These are phyloP conservation scores for Drosophila sturtevanti DNA, from an alignment of 1,140 invertebrate genomes.

Conservation along the genomic window DNA sequence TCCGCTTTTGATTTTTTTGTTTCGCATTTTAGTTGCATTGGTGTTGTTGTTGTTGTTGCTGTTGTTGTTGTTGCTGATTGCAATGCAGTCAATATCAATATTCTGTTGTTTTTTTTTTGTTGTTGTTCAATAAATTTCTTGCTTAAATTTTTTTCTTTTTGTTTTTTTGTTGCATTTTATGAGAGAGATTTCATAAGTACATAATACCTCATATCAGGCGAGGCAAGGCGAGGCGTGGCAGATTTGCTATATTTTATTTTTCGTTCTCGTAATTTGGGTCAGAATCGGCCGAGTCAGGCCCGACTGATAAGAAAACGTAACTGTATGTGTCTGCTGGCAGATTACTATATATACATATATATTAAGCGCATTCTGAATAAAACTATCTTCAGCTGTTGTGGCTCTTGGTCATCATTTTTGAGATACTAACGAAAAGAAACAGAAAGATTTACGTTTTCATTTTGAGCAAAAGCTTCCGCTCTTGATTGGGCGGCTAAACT, in stretches of 20 bases:
- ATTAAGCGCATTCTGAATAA: conserved; percentile 42
- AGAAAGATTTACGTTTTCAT: neutral
- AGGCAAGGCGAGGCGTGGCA: conserved; percentile 31
- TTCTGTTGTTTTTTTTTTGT: conserved; percentile 26
- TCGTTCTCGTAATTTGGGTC: conserved; percentile 69
- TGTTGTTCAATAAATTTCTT: conserved; percentile 78
- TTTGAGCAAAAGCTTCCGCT: conserved; percentile 20
- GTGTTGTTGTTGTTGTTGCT: conserved; percentile 34
- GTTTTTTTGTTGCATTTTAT: conserved; percentile 23
- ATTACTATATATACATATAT: neutral
- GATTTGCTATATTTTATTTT: conserved; percentile 22
- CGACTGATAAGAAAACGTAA: conserved; percentile 57
- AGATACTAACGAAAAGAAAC: neutral
- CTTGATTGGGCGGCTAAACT: conserved; percentile 18
- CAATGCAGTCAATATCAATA: conserved; percentile 42
- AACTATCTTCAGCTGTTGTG: conserved; percentile 29
- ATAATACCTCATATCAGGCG: conserved; percentile 74
- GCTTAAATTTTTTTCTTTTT: conserved; percentile 67
- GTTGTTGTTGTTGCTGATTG: conserved; percentile 39
- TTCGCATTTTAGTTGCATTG: conserved; percentile 30
- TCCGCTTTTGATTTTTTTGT: conserved; percentile 71
- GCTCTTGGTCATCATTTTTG: conserved; percentile 2
- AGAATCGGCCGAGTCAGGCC: conserved; percentile 64
- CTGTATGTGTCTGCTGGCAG: neutral
- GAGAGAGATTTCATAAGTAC: conserved; percentile 18